Conservation (phyloP, 92 coral and sea anemone genomes). For the Umimayanthus chanpuru region DNA sequence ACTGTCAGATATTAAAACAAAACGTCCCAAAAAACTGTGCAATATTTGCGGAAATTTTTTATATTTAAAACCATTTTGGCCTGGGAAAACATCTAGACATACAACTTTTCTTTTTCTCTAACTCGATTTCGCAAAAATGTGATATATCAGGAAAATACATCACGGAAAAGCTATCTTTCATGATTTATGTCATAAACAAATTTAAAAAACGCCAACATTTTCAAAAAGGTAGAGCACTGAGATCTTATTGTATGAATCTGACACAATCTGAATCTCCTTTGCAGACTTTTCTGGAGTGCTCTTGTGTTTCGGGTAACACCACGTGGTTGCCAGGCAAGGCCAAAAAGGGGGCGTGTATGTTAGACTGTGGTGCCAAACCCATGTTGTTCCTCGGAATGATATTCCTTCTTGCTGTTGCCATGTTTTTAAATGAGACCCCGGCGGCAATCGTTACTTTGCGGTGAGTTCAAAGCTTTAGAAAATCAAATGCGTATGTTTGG, state of each 20-base stretch:
- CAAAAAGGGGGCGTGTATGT: constrained; percentile 42
- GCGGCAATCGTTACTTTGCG: constrained; percentile 48
- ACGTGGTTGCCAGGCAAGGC: constrained; percentile 33
- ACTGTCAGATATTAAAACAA: too few relatives aligned
- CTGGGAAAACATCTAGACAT: too few relatives aligned
- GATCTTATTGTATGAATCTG: not conserved
- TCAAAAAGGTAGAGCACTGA: not conserved
- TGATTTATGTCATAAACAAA: too few relatives aligned
- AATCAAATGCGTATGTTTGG: not conserved
- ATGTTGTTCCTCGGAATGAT: constrained; percentile 44
- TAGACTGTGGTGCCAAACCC: constrained; percentile 45
- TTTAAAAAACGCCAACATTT: not conserved
- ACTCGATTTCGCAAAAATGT: too few relatives aligned
- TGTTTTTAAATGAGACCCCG: constrained; percentile 48
- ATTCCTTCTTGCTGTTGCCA: constrained; percentile 29
- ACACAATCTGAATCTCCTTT: not conserved
- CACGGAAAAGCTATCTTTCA: too few relatives aligned
- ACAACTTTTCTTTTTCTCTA: too few relatives aligned
- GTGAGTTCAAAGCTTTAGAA: constrained; percentile 20
- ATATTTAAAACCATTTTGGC: too few relatives aligned
- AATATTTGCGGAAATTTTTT: too few relatives aligned
- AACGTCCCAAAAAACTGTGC: too few relatives aligned
- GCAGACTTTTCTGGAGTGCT: constrained; percentile 24
- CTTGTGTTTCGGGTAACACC: constrained; percentile 35
- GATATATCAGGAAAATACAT: too few relatives aligned